Evolutionary conservation across 2,888 invertebrate species (phyloP), one percentile per base, ranked within the genome.

Genomic region (Drosophila macrothrix): DNA sequence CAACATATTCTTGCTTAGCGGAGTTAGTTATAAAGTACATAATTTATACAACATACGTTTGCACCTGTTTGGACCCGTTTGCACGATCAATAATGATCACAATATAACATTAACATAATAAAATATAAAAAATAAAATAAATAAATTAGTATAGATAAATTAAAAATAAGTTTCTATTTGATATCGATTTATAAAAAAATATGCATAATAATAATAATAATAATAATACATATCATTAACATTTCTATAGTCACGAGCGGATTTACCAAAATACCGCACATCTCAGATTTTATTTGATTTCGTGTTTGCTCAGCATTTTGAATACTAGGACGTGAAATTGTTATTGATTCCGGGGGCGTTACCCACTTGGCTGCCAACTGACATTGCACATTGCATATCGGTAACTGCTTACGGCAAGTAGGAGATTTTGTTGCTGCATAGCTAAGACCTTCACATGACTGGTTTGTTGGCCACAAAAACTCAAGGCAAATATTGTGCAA

Each of bases 231-330:
- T 43, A 63, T 76, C 54, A 69, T 61, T 73, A 80, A 49, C 54
- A 62, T 67, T 31, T 31, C 9, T 31, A 31, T 9, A 9, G 31
- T 31, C 31, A 46, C 29, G 29, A 19, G 31, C 22, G 19, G 25
- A 31, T 46, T 60, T 64, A 29, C 78, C 61, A n/a, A 14, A 22
- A 22, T 22, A 9, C 14, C 49, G 31, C 54, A 54, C 50, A 67
- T 49, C 49, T 59, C 22, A 68, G 64, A 37, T 64, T 84, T 84
- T 84, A 83, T 86, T 83, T 78, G 82, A 73, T 73, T 82, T 65
- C 53, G 56, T 86, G 86, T 83, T 83, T 86, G 82, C 68, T 43
- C 67, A 74, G 82, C 86, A 78, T 78, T 83, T 75, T 63, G 66
- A 61, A 64, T 63, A 80, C 43, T 60, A 50, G 63, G 60, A 76